These are phyloP conservation scores for Panagrolaimus sp. DNA, from an alignment of 1,140 invertebrate species.

Conservation along the genomic window DNA sequence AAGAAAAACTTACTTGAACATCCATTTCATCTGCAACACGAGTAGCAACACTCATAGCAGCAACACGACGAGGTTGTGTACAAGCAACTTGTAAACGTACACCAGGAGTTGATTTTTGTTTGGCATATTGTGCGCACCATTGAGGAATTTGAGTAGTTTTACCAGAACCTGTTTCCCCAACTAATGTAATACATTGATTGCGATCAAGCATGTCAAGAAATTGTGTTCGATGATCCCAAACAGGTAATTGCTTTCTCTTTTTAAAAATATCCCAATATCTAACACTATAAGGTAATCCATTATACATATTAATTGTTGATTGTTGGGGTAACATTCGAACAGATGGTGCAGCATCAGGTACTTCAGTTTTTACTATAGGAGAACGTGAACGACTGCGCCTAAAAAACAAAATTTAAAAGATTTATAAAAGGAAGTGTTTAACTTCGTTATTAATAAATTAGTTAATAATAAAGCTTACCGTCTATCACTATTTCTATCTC, in stretches of 20 bases:
- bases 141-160: constrained; percentile 85
- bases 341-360: background rate
- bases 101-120: constrained; percentile 28
- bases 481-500: constrained; percentile 15
- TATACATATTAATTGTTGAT: constrained; percentile 12
- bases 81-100: constrained; percentile 78
- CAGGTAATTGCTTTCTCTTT: constrained; percentile 83
- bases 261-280: constrained; percentile 64
- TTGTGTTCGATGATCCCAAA: constrained; percentile 92
- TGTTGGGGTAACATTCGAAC: constrained; percentile 10
- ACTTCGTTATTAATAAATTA: no score
- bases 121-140: constrained; percentile 85
- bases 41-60: constrained; percentile 96
- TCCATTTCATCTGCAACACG: constrained; percentile 99
- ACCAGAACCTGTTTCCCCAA: constrained; percentile 91
- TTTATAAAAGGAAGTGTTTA: no score
- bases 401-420: background rate
- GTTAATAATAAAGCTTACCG: background rate
- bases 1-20: constrained; percentile 64
- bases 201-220: constrained; percentile 84
- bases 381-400: constrained; percentile 24
- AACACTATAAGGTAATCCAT: constrained; percentile 17
- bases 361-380: background rate
- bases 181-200: constrained; percentile 79
- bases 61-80: constrained; percentile 92